Base-by-base conservation (phyloP, 2,888 invertebrate genomes). In the Eueremaeus valkanovi region DNA sequence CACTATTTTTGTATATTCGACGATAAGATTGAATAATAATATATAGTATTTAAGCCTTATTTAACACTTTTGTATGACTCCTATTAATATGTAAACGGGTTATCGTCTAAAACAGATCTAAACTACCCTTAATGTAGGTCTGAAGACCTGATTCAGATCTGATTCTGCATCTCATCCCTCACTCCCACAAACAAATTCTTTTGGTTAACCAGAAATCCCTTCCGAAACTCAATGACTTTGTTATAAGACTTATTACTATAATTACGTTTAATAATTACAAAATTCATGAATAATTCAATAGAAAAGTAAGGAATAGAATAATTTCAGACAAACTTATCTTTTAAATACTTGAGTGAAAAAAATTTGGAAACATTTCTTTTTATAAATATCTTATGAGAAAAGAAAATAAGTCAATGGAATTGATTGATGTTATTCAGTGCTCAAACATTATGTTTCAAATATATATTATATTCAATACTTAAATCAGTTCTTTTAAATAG, bases 241-340 rank as follows among this genome's bases (percentile, higher is more conserved):
- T n/a, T n/a, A n/a, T n/a, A n/a, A n/a, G n/a, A n/a, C n/a, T n/a
- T n/a, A n/a, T n/a, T n/a, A n/a, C n/a, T n/a, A n/a, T n/a, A n/a
- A n/a, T n/a, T 51, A 21, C n/a, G 16, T 55, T 55, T 55, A 9
- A 55, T 27, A 55, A 55, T 55, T 27, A 16, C 24, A 55, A 55
- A 55, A 55, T 55, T 55, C 55, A 55, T 55, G 55, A 55, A 55
- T 55, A 55, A 55, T 55, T 55, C 55, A 55, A 6, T 1, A 5
- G 21, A 55, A 45, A 3, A 45, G n/a, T n/a, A n/a, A n/a, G n/a
- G n/a, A n/a, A n/a, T n/a, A 55, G 27, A 55, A 55, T 27, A 27
- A 27, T 55, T 55, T 27, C 3, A 27, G 27, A 24, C 55, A 55
- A 27, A 55, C 24, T 55, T 55, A 55, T 27, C 24, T 27, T 16